phyloP scores from a whole-genome alignment of 92 coral and sea anemone genomes.

The Palythoa grandis region DNA sequence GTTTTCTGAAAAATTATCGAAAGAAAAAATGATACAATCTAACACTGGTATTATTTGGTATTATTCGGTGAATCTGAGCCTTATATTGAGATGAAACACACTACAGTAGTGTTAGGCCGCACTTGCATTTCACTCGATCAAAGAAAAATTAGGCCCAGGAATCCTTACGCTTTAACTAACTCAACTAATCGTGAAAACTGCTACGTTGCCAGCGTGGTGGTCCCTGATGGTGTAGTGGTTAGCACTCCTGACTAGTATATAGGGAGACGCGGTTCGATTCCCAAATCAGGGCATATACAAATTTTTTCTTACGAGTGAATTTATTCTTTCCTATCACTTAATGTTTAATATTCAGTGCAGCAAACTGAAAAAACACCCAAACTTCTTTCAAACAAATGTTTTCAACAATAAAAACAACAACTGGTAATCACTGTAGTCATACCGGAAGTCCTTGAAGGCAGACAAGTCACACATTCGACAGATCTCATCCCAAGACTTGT shows the following conservation, averaged over 20 bases:
- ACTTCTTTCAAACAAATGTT: background rate
- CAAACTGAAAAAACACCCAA: background rate
- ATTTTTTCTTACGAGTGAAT: too few species aligned
- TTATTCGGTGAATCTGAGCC: too few species aligned
- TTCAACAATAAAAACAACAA: too few species aligned
- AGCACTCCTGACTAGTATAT: conserved; percentile 10
- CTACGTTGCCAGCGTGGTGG: background rate
- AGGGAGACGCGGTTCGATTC: background rate
- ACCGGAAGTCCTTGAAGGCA: conserved; percentile 96
- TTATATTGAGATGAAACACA: too few species aligned
- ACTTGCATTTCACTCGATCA: too few species aligned
- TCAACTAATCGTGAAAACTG: background rate
- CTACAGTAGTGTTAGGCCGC: too few species aligned
- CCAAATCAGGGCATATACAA: too few species aligned
- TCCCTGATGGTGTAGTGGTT: conserved; percentile 15
- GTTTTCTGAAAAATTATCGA: conserved; percentile 62
- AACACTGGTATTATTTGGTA: too few species aligned
- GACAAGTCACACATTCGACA: conserved; percentile 97
- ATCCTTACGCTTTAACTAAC: background rate
- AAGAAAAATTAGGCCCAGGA: background rate
- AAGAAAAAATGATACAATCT: background rate
- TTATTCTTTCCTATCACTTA: too few species aligned
- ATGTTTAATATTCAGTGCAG: background rate
- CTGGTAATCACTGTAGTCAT: background rate
- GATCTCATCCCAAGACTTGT: conserved; percentile 98